Percentiles rank a stretch among this genome's conserved stretches.
Conservation (phyloP, 2,113 vertebrate genomes). For the Aspidoscelis tigris region DNA sequence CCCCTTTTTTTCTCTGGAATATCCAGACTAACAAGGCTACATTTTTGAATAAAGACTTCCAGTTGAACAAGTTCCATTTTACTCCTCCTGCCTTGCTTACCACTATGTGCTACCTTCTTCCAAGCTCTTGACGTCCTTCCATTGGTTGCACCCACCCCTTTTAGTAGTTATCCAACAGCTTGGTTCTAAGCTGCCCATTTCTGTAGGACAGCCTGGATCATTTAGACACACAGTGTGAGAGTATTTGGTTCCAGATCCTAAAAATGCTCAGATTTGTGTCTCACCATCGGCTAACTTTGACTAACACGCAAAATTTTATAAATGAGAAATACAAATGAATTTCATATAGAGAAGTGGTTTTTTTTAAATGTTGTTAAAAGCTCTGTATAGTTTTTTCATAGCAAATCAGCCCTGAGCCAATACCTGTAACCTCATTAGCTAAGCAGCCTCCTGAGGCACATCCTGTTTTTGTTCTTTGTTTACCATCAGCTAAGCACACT, state of each 20-base stretch:
- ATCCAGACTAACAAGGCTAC: no score
- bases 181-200: background rate
- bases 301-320: background rate
- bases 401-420: conserved; percentile 3
- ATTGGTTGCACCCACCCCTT: background rate
- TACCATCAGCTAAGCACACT: conserved; percentile 51
- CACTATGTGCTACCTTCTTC: background rate
- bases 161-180: background rate
- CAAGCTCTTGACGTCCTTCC: background rate
- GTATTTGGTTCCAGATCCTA: background rate
- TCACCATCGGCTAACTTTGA: background rate
- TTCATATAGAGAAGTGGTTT: background rate
- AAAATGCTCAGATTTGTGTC: background rate
- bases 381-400: background rate
- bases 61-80: no score
- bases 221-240: background rate
- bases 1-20: no score
- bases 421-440: conserved; percentile 39
- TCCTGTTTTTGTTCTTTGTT: conserved; percentile 52
- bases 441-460: conserved; percentile 53
- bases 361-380: background rate
- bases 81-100: background rate
- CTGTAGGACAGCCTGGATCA: no score
- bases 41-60: no score
- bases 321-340: conserved; percentile 29